These are phyloP conservation scores for Geococcyx californianus DNA, from an alignment of 2,113 vertebrate species.

Conservation along the genomic window DNA sequence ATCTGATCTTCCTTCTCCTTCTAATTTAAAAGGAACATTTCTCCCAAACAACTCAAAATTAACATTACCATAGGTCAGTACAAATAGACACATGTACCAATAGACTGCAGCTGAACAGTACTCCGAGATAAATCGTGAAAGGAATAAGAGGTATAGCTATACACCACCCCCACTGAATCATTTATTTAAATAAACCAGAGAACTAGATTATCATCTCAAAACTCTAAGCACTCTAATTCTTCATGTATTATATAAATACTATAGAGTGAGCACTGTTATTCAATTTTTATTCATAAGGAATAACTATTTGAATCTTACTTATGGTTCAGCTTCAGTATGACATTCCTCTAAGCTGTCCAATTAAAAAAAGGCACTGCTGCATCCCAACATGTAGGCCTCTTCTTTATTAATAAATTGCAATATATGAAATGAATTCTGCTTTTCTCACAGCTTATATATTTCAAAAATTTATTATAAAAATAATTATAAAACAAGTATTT, in stretches of 20 bases:
- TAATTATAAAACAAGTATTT: neutral
- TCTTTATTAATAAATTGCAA: neutral
- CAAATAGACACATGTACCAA: neutral
- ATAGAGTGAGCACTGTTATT: neutral
- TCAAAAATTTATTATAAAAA: neutral
- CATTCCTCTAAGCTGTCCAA: neutral
- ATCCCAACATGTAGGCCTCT: neutral
- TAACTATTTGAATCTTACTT: neutral
- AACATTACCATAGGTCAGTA: neutral
- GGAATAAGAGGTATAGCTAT: neutral
- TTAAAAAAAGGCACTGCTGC: neutral
- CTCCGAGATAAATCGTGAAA: neutral
- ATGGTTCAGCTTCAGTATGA: neutral
- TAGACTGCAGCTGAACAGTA: neutral
- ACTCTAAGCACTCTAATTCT: neutral
- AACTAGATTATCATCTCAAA: neutral
- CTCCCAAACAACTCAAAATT: neutral
- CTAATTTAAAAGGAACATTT: neutral
- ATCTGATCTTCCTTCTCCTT: neutral
- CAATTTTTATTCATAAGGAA: neutral
- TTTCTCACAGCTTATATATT: neutral
- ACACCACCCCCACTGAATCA: neutral
- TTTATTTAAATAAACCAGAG: neutral
- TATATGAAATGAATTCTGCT: neutral
- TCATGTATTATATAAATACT: neutral